Evolutionary conservation across 2,113 vertebrate species (phyloP), one percentile per base, ranked within the genome.

Genomic region (Lasiurus borealis): DNA sequence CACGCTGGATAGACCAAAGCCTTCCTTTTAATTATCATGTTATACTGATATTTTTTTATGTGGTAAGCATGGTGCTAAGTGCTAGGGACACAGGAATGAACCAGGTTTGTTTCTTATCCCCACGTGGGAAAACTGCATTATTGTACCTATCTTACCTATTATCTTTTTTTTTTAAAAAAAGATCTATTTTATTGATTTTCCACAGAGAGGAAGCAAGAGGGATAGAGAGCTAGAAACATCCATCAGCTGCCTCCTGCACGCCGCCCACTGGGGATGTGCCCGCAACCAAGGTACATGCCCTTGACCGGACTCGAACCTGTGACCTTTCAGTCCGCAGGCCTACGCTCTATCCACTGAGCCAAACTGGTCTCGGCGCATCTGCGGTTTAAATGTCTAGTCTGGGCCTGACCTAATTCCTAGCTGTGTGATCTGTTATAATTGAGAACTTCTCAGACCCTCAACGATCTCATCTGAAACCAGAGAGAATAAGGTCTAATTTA

Each of bases 391-490:
- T 77, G 76, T 36, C 64, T 93, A 85, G 29, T 89, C 81, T 83
- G 48, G 93, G 36, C 40, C 34, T 95, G 81, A 95, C 86, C 11
- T 77, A 87, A 88, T 93, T 78, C 21, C 36, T 72, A 87, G n/a
- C 44, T 40, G 31, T 27, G 25, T 76, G 59, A 90, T 77, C 36
- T 93, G 64, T 44, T 48, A 23, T 34, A 66, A 87, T 46, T 48
- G 44, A 72, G 62, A 96, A 34, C 54, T 78, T 94, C 54, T 66
- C 31, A 87, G 69, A 84, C 40, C 12, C 18, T 83, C 48, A 8
- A 76, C 89, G 18, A 66, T 44, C 12, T 93, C 71, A 91, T 57
- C 31, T 89, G 44, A 91, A 97, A 97, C 64, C 66, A 83, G 34
- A 44, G 40, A 76, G 59, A 90, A 85, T 73, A 85, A 93, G 6